Base-by-base conservation (phyloP, 2,888 invertebrate species). In the Diarsia rubi region DNA sequence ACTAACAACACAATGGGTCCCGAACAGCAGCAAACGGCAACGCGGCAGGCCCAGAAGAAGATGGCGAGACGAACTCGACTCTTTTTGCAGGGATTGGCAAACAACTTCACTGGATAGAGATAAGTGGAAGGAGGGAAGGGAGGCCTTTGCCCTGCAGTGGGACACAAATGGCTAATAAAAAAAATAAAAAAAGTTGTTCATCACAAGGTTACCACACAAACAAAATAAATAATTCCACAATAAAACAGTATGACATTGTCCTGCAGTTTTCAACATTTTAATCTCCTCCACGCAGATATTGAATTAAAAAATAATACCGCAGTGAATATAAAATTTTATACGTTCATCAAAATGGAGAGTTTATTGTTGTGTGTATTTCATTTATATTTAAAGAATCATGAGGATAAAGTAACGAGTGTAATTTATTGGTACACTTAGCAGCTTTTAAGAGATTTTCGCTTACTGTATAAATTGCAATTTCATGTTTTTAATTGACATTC, bases 301-400 rank as follows among this genome's bases (percentile, higher is more conserved):
- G 21, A 19, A 69, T 63, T 74, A 69, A 81, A 78, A 78, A 69
- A 71, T 24, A 74, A 78, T 66, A 71, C 47, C 27, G 49, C 19
- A 67, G 59, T 31, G 67, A 0, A 14, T 24, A 74, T 81, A 78
- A 81, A 78, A 74, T 66, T 81, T 78, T 81, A 78, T 63, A 54
- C n/a, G 69, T 59, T 52, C 37, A 81, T 82, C 52, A 71, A 52
- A 67, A 57, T 47, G 27, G 27, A n/a, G 24, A n/a, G 60, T 70
- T 78, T 78, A 78, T 52, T 52, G 44, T 78, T 54, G 31, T 57
- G 47, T 79, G 27, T 63, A 69, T 37, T 57, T 21, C 49, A 45
- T n/a, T n/a, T n/a, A 57, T 27, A 60, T 68, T 70, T 14, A 31
- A 24, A 5, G 37, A 5, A 4, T 37, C 19, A n/a, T 62, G 14